These are phyloP conservation scores for Microtus pennsylvanicus DNA, from an alignment of 2,113 vertebrate genomes.

Conservation along the genomic window DNA sequence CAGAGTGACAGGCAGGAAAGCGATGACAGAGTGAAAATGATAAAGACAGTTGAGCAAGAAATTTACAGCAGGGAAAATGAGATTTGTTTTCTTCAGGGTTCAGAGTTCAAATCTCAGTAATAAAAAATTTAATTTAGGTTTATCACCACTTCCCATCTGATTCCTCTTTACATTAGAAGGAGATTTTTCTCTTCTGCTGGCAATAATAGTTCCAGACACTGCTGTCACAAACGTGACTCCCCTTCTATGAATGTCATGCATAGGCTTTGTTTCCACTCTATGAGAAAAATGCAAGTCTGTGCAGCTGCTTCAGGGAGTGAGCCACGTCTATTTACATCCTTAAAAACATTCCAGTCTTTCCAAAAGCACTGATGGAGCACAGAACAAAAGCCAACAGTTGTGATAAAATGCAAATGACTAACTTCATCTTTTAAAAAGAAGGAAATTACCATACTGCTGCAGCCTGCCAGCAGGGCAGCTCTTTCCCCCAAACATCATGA, in stretches of 20 bases:
- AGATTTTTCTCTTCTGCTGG: not conserved
- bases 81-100: not conserved
- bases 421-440: not conserved
- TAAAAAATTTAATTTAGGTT: conserved; percentile 22
- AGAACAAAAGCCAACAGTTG: not conserved
- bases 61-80: not conserved
- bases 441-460: not conserved
- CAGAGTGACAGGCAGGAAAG: not conserved
- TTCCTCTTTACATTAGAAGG: not conserved
- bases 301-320: not conserved
- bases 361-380: not conserved
- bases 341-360: not conserved
- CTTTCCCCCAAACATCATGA: not conserved
- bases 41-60: not conserved
- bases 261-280: not conserved
- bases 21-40: not conserved
- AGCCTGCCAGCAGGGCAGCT: not conserved
- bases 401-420: not conserved
- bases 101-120: not conserved
- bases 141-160: not conserved
- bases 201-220: not conserved
- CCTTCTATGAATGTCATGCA: not conserved
- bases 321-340: too few relatives aligned
- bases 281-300: not conserved
- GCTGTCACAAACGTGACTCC: not conserved